Evolutionary conservation across 1,140 invertebrate species (phyloP).

Genomic region (Aphis gossypii): DNA sequence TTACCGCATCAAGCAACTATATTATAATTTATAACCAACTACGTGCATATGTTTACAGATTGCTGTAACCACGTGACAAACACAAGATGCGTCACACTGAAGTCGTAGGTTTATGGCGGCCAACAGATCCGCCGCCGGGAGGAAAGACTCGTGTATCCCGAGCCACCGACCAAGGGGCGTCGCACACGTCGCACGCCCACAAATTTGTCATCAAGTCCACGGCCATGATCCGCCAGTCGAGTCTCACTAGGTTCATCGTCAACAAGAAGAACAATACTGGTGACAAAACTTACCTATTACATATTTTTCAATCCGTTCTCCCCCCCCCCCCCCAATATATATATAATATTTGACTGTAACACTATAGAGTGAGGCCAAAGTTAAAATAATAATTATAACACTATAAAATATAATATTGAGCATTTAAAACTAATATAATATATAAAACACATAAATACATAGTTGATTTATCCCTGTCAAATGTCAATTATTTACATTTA

Average conservation of each 20-base stretch:
- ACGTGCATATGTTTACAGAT: neutral
- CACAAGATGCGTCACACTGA: conserved; percentile 65
- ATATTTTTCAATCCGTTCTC: neutral
- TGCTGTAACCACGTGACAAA: neutral
- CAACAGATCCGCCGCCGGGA: conserved; percentile 65
- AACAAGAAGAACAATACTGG: conserved; percentile 66
- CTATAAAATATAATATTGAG: neutral
- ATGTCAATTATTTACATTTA: neutral
- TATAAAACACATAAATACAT: neutral
- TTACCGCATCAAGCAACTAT: neutral
- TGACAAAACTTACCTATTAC: neutral
- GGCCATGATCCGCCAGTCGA: conserved; percentile 71
- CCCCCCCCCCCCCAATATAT: too few relatives aligned
- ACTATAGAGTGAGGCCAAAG: neutral
- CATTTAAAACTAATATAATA: neutral
- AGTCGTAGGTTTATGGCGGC: conserved; percentile 67
- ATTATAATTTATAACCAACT: neutral
- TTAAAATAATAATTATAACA: too few relatives aligned
- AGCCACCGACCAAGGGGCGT: conserved; percentile 63
- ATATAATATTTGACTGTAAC: neutral
- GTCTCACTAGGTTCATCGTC: conserved; percentile 73
- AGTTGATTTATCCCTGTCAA: neutral
- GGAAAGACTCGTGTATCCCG: conserved; percentile 62
- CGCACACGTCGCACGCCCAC: conserved; percentile 61
- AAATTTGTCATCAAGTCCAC: conserved; percentile 66